Evolutionary conservation across 2,888 invertebrate genomes (phyloP).

Genomic region (Stratiomys singularior): DNA sequence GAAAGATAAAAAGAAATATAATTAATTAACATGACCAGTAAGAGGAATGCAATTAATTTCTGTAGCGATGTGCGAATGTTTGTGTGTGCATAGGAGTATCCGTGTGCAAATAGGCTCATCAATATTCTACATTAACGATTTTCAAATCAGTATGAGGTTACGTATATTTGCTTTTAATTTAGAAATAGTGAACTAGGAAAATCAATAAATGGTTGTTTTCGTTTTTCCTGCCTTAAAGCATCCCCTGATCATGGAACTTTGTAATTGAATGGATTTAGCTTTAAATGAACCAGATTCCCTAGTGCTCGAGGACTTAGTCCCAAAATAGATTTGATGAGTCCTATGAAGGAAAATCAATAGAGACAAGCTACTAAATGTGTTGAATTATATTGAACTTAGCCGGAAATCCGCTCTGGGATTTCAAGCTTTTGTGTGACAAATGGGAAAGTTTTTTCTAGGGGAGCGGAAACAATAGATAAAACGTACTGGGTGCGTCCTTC

Average conservation of each 20-base stretch:
- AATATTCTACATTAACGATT: no score
- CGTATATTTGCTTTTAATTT: no score
- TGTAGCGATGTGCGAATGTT: no score
- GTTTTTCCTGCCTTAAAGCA: no score
- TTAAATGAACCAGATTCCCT: slow-evolving; percentile 12
- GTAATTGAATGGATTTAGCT: not conserved
- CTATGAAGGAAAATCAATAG: slow-evolving; percentile 19
- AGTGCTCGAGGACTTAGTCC: not conserved
- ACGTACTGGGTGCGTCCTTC: slow-evolving; percentile 17
- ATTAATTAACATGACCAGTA: no score
- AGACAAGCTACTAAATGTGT: slow-evolving; percentile 14
- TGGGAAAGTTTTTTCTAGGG: not conserved
- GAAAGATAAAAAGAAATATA: slow-evolving; percentile 8
- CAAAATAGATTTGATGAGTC: slow-evolving; percentile 7
- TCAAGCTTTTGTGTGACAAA: slow-evolving; percentile 16
- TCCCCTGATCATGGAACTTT: not conserved
- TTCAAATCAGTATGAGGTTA: no score
- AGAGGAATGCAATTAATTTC: no score
- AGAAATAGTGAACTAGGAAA: no score
- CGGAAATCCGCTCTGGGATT: slow-evolving; percentile 9
- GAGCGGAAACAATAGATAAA: slow-evolving; percentile 7
- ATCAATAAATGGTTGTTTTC: no score
- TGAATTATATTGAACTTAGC: slow-evolving; percentile 8
- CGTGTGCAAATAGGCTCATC: no score
- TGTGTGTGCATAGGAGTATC: no score